Conservation (phyloP, 2,888 invertebrate genomes). For the Achlya flavicornis region DNA sequence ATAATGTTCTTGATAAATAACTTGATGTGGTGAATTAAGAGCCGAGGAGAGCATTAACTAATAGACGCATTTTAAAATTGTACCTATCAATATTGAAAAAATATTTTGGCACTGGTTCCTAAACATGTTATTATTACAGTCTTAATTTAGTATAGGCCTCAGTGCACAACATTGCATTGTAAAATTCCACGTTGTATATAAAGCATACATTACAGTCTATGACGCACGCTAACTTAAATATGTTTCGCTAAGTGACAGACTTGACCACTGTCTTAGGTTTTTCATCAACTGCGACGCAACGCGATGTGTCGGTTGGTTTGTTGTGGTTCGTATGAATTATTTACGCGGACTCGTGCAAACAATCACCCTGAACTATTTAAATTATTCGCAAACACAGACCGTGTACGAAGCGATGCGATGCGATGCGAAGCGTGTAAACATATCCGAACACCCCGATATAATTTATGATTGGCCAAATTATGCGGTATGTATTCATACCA, state of each 20-base stretch:
- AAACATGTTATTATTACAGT: too few relatives aligned
- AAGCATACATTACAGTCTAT: too few relatives aligned
- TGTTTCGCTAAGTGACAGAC: not conserved
- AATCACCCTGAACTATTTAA: conserved; percentile 55
- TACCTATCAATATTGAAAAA: too few relatives aligned
- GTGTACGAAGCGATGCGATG: conserved; percentile 9
- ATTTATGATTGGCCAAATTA: conserved; percentile 7
- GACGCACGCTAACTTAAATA: too few relatives aligned
- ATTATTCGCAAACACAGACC: conserved; percentile 68
- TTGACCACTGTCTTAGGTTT: not conserved
- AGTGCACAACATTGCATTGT: too few relatives aligned
- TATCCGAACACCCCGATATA: conserved; percentile 3
- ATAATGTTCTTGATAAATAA: too few relatives aligned
- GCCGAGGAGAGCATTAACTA: too few relatives aligned
- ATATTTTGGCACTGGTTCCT: too few relatives aligned
- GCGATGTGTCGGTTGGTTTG: not conserved
- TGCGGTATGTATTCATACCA: not conserved
- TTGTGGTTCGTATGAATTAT: conserved; percentile 37
- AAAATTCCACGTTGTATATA: too few relatives aligned
- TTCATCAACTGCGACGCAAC: not conserved
- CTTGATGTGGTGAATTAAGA: too few relatives aligned
- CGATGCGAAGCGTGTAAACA: conserved; percentile 36
- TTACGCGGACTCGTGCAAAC: conserved; percentile 44
- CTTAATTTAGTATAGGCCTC: too few relatives aligned
- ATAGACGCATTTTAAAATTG: too few relatives aligned